These are phyloP conservation scores for Tenodera sinensis DNA, from an alignment of 2,888 invertebrate genomes.

Conservation along the genomic window DNA sequence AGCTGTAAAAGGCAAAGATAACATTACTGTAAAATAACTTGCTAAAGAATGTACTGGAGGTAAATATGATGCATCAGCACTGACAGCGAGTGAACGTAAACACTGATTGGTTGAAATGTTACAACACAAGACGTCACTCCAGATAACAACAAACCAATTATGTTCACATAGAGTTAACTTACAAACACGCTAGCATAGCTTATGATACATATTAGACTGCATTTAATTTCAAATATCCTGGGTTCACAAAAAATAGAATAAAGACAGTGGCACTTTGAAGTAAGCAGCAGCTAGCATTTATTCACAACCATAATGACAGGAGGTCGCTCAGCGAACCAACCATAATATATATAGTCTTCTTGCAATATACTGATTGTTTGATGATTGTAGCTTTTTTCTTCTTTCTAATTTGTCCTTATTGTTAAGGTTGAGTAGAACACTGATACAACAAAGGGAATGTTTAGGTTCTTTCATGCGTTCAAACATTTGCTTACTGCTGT, in stretches of 20 bases:
- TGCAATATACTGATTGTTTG: background rate
- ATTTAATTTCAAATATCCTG: too few relatives aligned
- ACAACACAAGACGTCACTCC: too few relatives aligned
- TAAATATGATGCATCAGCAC: too few relatives aligned
- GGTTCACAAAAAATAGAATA: too few relatives aligned
- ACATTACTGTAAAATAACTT: too few relatives aligned
- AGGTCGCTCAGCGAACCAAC: background rate
- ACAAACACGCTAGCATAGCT: background rate
- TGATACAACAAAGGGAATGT: background rate
- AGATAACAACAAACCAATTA: background rate
- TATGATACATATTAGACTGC: too few relatives aligned
- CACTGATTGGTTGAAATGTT: background rate
- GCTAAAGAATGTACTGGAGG: too few relatives aligned
- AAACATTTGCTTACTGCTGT: background rate
- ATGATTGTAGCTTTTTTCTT: background rate
- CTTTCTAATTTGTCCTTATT: background rate
- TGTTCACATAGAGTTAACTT: background rate
- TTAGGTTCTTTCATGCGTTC: background rate
- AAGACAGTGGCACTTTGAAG: background rate
- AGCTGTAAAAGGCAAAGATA: too few relatives aligned
- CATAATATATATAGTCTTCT: background rate
- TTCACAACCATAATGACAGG: background rate
- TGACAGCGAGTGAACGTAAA: background rate
- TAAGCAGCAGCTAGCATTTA: background rate
- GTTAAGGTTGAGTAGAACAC: background rate